Percentiles rank a stretch among this genome's conserved stretches.
phyloP scores from a whole-genome alignment of 2,888 invertebrate species.

The Ecdyonurus torrentis region DNA sequence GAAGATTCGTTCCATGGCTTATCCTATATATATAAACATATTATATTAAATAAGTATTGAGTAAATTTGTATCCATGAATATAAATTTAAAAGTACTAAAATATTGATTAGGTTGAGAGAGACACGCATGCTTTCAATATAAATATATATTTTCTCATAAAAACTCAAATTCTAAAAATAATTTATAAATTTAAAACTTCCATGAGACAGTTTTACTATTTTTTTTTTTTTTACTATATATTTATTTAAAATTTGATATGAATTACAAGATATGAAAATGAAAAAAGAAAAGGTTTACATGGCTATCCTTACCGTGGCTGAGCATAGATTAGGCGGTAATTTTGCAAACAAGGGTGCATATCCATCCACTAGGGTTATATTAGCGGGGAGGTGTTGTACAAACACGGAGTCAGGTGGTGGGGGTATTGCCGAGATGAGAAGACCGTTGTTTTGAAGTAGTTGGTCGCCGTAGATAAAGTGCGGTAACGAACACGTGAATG shows the following conservation, averaged over 20 bases:
- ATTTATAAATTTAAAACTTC: neutral
- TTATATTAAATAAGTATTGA: neutral
- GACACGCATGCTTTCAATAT: neutral
- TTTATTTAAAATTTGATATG: no score
- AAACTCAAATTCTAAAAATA: neutral
- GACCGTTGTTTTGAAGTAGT: conserved; percentile 31
- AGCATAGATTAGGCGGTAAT: neutral
- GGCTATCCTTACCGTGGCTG: neutral
- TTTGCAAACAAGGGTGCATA: neutral
- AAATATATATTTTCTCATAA: neutral
- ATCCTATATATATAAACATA: neutral
- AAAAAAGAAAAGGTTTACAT: no score
- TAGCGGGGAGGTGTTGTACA: neutral
- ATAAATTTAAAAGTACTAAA: no score
- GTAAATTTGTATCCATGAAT: no score
- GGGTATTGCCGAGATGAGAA: neutral
- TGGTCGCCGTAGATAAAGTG: conserved; percentile 71
- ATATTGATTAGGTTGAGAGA: neutral
- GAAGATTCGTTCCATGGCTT: neutral
- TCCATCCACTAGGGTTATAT: no score
- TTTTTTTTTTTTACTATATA: no score
- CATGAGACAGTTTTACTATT: no score
- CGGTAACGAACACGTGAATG: conserved; percentile 72
- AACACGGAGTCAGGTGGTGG: no score
- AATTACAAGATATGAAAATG: no score